Conservation (phyloP, 2,113 vertebrate genomes). For the Acrocephalus arundinaceus region DNA sequence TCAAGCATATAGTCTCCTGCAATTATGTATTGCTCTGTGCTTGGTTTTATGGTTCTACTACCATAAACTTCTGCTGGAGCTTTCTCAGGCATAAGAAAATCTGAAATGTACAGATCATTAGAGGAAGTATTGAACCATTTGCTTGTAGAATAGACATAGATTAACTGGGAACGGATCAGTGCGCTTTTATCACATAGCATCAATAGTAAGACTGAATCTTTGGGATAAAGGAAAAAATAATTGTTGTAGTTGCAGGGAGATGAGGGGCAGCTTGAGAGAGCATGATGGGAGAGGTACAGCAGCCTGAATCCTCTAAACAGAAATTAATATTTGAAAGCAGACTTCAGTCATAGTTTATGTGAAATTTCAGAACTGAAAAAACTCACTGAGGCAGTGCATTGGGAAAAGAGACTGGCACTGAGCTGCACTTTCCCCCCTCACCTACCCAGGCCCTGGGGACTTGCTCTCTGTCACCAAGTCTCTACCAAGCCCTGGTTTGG, state of each 20-base stretch:
- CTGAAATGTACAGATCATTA: constrained; percentile 56
- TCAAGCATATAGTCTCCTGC: neutral
- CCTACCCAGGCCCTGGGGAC: neutral
- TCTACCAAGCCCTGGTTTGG: neutral
- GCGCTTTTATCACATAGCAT: neutral
- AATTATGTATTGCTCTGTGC: constrained; percentile 47
- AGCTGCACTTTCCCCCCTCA: neutral
- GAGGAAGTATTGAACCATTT: constrained; percentile 63
- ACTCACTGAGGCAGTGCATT: too few relatives aligned
- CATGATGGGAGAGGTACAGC: neutral
- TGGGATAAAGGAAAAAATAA: neutral
- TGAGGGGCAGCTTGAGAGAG: neutral
- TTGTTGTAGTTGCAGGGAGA: neutral
- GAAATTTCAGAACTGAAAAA: neutral
- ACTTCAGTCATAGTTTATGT: neutral
- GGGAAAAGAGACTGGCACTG: neutral
- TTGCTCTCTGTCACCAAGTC: neutral
- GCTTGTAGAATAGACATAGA: constrained; percentile 49
- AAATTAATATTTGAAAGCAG: neutral
- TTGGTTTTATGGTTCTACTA: constrained; percentile 40
- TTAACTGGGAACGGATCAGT: constrained; percentile 43
- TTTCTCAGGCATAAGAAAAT: constrained; percentile 64
- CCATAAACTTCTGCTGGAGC: constrained; percentile 38
- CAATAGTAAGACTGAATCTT: neutral
- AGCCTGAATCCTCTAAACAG: neutral